Percentiles rank a stretch among this genome's conserved stretches.
These are phyloP conservation scores for Eueides isabella DNA, from an alignment of 1,140 invertebrate species.

Conservation along the genomic window DNA sequence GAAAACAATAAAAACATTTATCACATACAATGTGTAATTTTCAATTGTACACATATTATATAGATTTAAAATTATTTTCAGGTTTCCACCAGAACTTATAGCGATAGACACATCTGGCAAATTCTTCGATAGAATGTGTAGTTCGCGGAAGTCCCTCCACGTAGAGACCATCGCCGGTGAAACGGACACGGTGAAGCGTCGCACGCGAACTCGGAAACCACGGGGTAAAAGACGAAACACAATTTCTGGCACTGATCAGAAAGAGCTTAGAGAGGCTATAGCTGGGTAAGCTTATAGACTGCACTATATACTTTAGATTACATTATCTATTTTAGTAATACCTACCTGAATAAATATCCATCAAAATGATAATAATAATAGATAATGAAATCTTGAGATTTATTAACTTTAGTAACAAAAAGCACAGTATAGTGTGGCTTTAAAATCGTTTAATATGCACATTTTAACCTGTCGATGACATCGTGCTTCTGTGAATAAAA, in stretches of 20 bases:
- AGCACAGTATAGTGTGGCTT: conserved; percentile 75
- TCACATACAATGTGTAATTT: too few species aligned
- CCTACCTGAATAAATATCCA: neutral
- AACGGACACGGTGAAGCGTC: conserved; percentile 85
- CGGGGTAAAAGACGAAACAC: conserved; percentile 93
- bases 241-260: conserved; percentile 93
- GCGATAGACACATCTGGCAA: conserved; percentile 93
- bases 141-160: conserved; percentile 90
- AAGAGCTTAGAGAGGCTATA: conserved; percentile 91
- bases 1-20: too few species aligned
- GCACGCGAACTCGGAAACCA: conserved; percentile 88
- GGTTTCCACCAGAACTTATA: conserved; percentile 93
- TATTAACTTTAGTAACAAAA: conserved; percentile 68
- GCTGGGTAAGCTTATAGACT: conserved; percentile 86
- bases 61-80: conserved; percentile 58
- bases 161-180: conserved; percentile 81
- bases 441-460: conserved; percentile 70
- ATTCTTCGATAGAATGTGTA: conserved; percentile 93
- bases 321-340: conserved; percentile 12
- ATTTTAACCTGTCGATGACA: conserved; percentile 72
- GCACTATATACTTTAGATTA: conserved; percentile 7
- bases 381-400: conserved; percentile 71
- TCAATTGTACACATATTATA: neutral
- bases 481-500: conserved; percentile 79
- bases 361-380: neutral